Conservation (phyloP, 1,140 invertebrate genomes). For the Zaprionus lachaisei region DNA sequence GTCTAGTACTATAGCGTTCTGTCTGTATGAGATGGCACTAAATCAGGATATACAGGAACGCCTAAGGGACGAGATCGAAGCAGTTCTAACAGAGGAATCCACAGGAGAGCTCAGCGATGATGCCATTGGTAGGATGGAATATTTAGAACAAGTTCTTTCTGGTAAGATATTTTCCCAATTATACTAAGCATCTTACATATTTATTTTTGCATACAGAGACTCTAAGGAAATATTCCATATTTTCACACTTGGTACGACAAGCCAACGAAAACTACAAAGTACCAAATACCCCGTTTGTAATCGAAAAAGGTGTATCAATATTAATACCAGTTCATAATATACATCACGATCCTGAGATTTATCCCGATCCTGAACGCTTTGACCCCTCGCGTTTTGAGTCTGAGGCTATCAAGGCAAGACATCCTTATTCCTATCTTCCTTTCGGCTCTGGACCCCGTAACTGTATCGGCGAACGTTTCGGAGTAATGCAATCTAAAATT, state of each 20-base stretch:
- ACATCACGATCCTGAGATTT: slow-evolving; percentile 86
- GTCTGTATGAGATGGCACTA: slow-evolving; percentile 80
- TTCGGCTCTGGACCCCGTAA: slow-evolving; percentile 90
- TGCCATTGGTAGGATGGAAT: slow-evolving; percentile 68
- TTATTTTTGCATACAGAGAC: slow-evolving; percentile 65
- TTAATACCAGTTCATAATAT: slow-evolving; percentile 87
- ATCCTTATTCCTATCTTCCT: slow-evolving; percentile 86
- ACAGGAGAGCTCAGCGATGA: slow-evolving; percentile 73
- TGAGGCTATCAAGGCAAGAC: slow-evolving; percentile 84
- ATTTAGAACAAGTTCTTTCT: slow-evolving; percentile 76
- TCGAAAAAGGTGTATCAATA: slow-evolving; percentile 86
- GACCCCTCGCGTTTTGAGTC: slow-evolving; percentile 87
- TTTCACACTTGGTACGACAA: slow-evolving; percentile 83
- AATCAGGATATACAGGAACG: slow-evolving; percentile 85
- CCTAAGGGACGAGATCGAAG: slow-evolving; percentile 85
- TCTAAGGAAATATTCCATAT: slow-evolving; percentile 85
- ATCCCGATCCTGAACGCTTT: slow-evolving; percentile 86
- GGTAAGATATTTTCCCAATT: slow-evolving; percentile 52
- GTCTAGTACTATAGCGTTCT: slow-evolving; percentile 84
- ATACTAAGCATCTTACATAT: background rate
- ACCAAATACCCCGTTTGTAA: slow-evolving; percentile 82
- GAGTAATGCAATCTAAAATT: slow-evolving; percentile 85
- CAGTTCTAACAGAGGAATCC: slow-evolving; percentile 36
- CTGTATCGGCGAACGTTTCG: slow-evolving; percentile 88
- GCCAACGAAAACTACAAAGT: slow-evolving; percentile 85